Evolutionary conservation across 2,113 vertebrate genomes (phyloP).

Genomic region (Sapajus apella): DNA sequence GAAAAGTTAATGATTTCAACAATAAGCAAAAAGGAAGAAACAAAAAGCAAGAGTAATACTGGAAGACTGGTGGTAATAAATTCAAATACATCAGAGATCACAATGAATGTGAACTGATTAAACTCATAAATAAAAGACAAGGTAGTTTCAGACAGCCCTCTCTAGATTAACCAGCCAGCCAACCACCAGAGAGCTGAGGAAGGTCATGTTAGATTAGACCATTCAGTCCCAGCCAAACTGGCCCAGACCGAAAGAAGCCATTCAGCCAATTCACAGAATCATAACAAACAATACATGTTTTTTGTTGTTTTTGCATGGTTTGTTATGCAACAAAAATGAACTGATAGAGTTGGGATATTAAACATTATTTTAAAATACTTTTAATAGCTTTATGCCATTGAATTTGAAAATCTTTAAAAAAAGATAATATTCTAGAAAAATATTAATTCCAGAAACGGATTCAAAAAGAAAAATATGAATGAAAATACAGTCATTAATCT

Average conservation of each 20-base stretch:
- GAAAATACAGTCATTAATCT: neutral
- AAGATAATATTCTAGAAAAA: neutral
- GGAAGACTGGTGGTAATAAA: neutral
- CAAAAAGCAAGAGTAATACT: neutral
- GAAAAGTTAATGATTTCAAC: neutral
- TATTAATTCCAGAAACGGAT: neutral
- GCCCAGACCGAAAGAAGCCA: neutral
- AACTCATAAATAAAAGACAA: neutral
- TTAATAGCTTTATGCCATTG: neutral
- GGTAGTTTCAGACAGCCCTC: neutral
- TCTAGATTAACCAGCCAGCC: neutral
- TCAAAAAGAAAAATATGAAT: conserved; percentile 20
- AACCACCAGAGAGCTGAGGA: neutral
- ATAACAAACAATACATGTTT: neutral
- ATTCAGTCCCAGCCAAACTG: neutral
- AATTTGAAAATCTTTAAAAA: neutral
- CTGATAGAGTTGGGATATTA: neutral
- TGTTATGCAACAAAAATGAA: neutral
- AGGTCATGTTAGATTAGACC: neutral
- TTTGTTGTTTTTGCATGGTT: neutral
- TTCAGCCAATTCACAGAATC: neutral
- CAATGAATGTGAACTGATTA: neutral
- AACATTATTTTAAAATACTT: neutral
- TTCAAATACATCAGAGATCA: neutral
- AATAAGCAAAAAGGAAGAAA: neutral